Base-by-base conservation (phyloP, 2,797 vertebrate species). In the Notoglanidium macrostoma region DNA sequence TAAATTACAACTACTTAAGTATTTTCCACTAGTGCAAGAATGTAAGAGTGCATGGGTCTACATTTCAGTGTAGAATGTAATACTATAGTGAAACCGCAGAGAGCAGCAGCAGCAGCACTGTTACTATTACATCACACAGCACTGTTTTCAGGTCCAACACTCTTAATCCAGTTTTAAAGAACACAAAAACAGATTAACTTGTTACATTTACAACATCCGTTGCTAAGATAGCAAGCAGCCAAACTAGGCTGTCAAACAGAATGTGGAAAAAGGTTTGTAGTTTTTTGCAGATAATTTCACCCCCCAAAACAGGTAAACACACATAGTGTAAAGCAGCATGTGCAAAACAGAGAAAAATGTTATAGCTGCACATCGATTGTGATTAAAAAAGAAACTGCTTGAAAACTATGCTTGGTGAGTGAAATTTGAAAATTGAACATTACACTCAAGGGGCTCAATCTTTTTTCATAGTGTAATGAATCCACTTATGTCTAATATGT, bases 41-140 rank as follows among this genome's bases (percentile, higher is more conserved):
- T 9, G 9, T 54, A 54, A 76, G 14, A 54, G 1, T 29, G 49
- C 6, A 17, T 8, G 17, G 15, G 15, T 55, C 51, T 21, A 15
- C 1, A 32, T 77, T 32, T 32, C n/a, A 19, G n/a, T 3, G 0
- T 29, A 32, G 15, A 54, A 54, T 54, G n/a, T 32, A 29, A 55
- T 54, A 54, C 49, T 54, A 51, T 15, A 51, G 1, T 49, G 6
- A 76, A 29, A 29, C 46, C 46, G 8, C 73, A 51, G 46, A 12
- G 73, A 14, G 46, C 6, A 51, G 23, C 40, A 73, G 21, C 40
- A 40, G 40, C 72, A 49, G 11, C 5, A 5, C 21, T 49, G 44
- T 49, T 74, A n/a, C 44, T 49, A 74, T 19, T 70, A 73, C 70
- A 73, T 46, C 21, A 77, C 49, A 73, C 70, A 44, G 35, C 70